These are phyloP conservation scores for Acheta domesticus DNA, from an alignment of 2,888 invertebrate species.

Conservation along the genomic window DNA sequence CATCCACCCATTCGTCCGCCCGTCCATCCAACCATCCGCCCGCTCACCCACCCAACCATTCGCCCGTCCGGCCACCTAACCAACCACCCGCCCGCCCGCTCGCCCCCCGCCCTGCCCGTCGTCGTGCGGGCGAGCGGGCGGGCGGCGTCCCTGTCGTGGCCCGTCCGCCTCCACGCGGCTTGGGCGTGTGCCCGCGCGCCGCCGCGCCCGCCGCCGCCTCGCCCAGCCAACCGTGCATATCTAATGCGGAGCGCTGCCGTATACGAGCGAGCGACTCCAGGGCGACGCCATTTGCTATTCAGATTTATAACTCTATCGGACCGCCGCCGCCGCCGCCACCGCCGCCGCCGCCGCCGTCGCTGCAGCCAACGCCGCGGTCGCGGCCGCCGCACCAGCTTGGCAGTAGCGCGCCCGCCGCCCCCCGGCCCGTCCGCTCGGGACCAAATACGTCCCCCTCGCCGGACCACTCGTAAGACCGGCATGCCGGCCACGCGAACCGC, in stretches of 20 bases:
- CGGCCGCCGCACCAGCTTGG: too few relatives aligned
- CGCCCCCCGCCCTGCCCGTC: neutral
- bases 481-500: neutral
- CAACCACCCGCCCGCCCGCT: too few relatives aligned
- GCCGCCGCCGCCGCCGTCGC: neutral
- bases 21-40: too few relatives aligned
- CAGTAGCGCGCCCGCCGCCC: too few relatives aligned
- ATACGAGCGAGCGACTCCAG: neutral
- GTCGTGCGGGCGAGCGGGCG: neutral
- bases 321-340: neutral
- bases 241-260: slow-evolving; percentile 1
- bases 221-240: slow-evolving; percentile 9
- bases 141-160: neutral
- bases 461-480: neutral
- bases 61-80: too few relatives aligned
- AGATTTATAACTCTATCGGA: slow-evolving; percentile 18
- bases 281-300: slow-evolving; percentile 18
- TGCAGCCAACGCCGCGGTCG: too few relatives aligned
- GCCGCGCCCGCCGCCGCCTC: neutral
- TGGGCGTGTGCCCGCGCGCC: slow-evolving; percentile 7
- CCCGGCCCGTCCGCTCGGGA: too few relatives aligned
- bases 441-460: neutral
- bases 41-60: too few relatives aligned
- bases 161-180: neutral
- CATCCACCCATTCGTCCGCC: too few relatives aligned